Percentiles rank a stretch among this genome's conserved stretches.
phyloP scores from a whole-genome alignment of 2,888 invertebrate species.

The Oligia latruncula region DNA sequence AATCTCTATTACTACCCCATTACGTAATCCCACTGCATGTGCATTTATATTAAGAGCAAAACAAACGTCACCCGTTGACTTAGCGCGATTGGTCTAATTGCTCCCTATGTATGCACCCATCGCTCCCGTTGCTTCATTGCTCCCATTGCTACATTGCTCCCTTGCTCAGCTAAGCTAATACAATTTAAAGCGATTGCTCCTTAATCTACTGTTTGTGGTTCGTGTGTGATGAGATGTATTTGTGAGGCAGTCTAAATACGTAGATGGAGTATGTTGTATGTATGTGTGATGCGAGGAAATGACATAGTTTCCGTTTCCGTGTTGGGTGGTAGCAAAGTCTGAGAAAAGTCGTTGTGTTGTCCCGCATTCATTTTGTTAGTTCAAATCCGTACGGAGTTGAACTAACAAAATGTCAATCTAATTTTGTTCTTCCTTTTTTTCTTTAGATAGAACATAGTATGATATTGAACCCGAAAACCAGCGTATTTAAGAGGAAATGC shows the following conservation, averaged over 20 bases:
- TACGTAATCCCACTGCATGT: slow-evolving; percentile 41
- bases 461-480: too few species aligned
- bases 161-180: slow-evolving; percentile 37
- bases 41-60: slow-evolving; percentile 52
- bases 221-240: slow-evolving; percentile 17
- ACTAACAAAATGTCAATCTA: too few species aligned
- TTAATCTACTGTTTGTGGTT: slow-evolving; percentile 35
- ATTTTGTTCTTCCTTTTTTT: background rate
- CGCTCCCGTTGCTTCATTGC: slow-evolving; percentile 19
- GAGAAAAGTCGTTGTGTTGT: background rate
- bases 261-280: background rate
- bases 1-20: slow-evolving; percentile 26
- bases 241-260: background rate
- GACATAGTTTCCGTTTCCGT: background rate
- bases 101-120: slow-evolving; percentile 31
- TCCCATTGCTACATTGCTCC: slow-evolving; percentile 1
- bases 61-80: slow-evolving; percentile 52
- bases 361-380: background rate
- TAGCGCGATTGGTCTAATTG: slow-evolving; percentile 53
- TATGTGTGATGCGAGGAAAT: too few species aligned
- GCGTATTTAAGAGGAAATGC: too few species aligned
- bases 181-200: slow-evolving; percentile 51
- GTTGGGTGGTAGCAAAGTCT: background rate
- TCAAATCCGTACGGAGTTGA: too few species aligned
- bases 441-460: background rate